Conservation (phyloP, 23 tunicate genomes). For the Trididemnum nubilum region DNA sequence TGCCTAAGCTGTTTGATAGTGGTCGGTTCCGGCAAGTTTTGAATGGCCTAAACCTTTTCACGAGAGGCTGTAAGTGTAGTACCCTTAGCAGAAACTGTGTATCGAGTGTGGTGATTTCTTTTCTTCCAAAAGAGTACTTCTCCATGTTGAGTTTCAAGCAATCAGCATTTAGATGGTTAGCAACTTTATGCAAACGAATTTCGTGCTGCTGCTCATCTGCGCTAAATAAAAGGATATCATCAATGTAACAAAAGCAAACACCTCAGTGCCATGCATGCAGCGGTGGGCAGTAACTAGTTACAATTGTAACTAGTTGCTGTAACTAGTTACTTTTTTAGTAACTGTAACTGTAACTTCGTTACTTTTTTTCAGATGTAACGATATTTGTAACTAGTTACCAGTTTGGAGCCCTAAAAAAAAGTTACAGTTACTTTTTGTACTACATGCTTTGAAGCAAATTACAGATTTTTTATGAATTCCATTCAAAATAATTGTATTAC, state of each 20-base stretch:
- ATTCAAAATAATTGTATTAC: too few relatives aligned
- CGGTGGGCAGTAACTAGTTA: too few relatives aligned
- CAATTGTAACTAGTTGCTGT: too few relatives aligned
- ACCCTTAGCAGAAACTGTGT: conserved; percentile 3
- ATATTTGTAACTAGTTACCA: too few relatives aligned
- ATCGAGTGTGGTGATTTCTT: background rate
- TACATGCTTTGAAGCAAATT: too few relatives aligned
- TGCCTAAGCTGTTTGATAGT: background rate
- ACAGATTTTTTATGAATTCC: too few relatives aligned
- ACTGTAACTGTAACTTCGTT: too few relatives aligned
- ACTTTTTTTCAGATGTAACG: too few relatives aligned
- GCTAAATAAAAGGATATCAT: conserved; percentile 3
- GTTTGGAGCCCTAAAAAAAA: too few relatives aligned
- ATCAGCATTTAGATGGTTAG: background rate
- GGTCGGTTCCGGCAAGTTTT: background rate
- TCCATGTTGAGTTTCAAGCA: conserved; percentile 12
- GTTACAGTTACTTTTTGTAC: too few relatives aligned
- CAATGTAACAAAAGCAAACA: conserved; percentile 14
- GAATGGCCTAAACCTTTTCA: background rate
- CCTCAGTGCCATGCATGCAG: background rate
- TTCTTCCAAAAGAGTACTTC: conserved; percentile 23
- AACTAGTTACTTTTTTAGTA: too few relatives aligned
- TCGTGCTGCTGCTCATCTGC: background rate
- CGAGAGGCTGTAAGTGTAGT: conserved; percentile 9
- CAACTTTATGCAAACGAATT: background rate